Evolutionary conservation across 2,113 vertebrate species (phyloP), one percentile per base, ranked within the genome.

Genomic region (Motacilla alba): DNA sequence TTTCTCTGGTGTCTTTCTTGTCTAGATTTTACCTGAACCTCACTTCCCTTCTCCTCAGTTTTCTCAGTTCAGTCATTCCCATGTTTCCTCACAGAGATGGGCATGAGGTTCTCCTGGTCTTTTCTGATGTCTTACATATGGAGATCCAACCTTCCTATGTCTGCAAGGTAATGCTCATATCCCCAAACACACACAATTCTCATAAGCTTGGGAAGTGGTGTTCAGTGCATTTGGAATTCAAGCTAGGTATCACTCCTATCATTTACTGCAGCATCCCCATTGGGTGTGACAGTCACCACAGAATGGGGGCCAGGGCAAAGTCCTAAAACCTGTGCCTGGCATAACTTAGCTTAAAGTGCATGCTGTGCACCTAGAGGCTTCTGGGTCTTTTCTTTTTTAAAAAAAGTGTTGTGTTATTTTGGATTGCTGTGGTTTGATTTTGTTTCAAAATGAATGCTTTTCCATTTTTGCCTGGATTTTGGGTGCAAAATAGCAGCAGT

Each of bases 151-250:
- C 10, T 82, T 28, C 20, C 16, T 13, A 0, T 11, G 7, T 15
- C 13, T 46, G 30, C 27, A 31, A 33, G 62, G 8, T 31, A 14
- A 15, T 2, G 11, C 44, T 58, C 4, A 0, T 16, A 1, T 37
- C 37, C 43, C 4, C 2, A 41, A 58, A 17, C 14, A 9, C 5
- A 3, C 6, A 4, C 17, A 16, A 2, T 30, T 56, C 26, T 33
- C 41, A 58, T 19, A 11, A 23, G n/a, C 46, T 10, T 18, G 59
- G 37, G 28, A 55, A 68, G 19, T 14, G 13, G 12, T 13, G 15
- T 67, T 50, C 4, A 30, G 13, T 15, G 21, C 10, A 8, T 39
- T 35, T 44, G 50, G 47, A 79, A 66, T 58, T 30, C 66, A 39
- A 19, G 46, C 39, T 49, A 52, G 27, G 4, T 47, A 11, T n/a